Percentiles rank a stretch among this genome's conserved stretches.
Conservation (phyloP, 2,113 vertebrate genomes). For the Trichechus manatus region DNA sequence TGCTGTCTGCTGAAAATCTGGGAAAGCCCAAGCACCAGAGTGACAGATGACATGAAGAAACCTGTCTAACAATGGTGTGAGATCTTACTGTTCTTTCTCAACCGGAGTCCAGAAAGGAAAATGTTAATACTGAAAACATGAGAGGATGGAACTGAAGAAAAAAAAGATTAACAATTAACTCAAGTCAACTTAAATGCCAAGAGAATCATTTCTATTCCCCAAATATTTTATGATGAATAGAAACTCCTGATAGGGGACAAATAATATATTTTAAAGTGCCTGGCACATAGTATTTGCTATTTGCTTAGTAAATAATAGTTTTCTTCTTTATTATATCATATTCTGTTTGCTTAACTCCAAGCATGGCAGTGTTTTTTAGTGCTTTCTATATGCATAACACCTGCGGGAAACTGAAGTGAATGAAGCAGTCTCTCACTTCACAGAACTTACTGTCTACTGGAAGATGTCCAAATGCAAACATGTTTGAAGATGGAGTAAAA, state of each 20-base stretch:
- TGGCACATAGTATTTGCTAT: neutral
- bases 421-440: fast-evolving
- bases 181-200: neutral
- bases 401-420: neutral
- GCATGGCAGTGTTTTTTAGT: neutral
- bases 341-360: neutral
- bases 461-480: neutral
- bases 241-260: neutral
- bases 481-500: neutral
- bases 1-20: neutral
- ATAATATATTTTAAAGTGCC: neutral
- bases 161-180: neutral
- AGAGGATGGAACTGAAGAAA: neutral
- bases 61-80: neutral
- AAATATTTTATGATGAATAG: neutral
- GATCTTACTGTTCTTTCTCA: neutral
- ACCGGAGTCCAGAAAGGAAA: neutral
- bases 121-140: neutral
- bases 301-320: constrained; percentile 16
- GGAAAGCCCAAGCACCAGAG: neutral
- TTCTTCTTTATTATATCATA: neutral
- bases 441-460: neutral
- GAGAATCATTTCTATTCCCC: neutral
- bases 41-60: neutral
- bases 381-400: neutral